Percentiles rank a stretch among this genome's conserved stretches.
phyloP scores from a whole-genome alignment of 2,113 vertebrate species.

The Malurus alboscapulatus region DNA sequence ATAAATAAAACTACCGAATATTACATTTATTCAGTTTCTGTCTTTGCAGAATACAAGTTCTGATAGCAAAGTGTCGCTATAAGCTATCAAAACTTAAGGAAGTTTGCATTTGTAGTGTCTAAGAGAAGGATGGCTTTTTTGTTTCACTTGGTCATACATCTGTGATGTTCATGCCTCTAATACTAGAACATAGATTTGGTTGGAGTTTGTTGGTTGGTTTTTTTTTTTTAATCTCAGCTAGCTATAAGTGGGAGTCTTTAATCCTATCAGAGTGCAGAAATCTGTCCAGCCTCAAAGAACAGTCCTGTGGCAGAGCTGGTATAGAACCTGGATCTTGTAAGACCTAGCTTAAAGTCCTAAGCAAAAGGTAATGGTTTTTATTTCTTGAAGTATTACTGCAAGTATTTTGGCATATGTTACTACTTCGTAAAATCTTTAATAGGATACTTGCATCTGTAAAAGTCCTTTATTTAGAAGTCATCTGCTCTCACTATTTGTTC shows the following conservation, averaged over 20 bases:
- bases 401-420: background rate
- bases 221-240: background rate
- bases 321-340: background rate
- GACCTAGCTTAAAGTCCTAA: background rate
- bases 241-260: background rate
- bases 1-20: background rate
- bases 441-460: background rate
- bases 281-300: background rate
- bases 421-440: background rate
- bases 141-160: background rate
- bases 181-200: background rate
- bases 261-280: background rate
- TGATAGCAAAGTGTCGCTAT: background rate
- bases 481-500: background rate
- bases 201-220: background rate
- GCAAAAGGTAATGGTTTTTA: background rate
- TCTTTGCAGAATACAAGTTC: background rate
- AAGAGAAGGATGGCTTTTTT: rapidly evolving
- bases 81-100: background rate
- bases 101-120: background rate
- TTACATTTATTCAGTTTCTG: background rate
- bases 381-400: background rate
- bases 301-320: background rate
- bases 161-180: background rate
- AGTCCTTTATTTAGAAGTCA: background rate